Conservation (phyloP, 1,140 invertebrate species). For the Trichonephila inaurata region DNA sequence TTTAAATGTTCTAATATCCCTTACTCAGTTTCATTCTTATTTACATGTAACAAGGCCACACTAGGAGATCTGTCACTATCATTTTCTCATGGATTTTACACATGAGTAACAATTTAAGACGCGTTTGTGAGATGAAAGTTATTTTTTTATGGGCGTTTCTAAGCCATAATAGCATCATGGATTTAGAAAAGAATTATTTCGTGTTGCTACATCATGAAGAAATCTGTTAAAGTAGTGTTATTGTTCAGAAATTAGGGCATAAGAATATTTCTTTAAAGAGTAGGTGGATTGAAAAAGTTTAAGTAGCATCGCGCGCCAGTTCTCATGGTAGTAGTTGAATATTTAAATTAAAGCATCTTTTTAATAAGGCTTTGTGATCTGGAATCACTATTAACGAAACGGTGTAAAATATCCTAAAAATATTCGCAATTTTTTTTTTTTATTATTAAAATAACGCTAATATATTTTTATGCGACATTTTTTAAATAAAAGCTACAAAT, state of each 20-base stretch:
- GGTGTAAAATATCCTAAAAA: too few species aligned
- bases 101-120: background rate
- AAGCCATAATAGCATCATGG: background rate
- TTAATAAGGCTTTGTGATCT: too few species aligned
- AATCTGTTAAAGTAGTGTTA: background rate
- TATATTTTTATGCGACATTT: too few species aligned
- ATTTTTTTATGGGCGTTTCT: background rate
- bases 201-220: background rate
- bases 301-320: background rate
- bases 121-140: background rate
- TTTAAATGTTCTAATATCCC: background rate
- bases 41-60: slow-evolving; percentile 5
- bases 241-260: background rate
- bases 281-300: background rate
- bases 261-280: background rate
- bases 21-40: background rate
- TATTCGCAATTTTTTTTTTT: too few species aligned
- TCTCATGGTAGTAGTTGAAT: too few species aligned
- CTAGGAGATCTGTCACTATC: background rate
- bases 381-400: too few species aligned
- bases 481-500: too few species aligned
- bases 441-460: too few species aligned
- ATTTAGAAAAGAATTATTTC: background rate
- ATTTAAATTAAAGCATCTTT: background rate
- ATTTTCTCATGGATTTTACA: background rate